A percentile compares a stretch with the other conserved stretches of the same genome.
These are phyloP conservation scores for Disparrhopalites patrizii DNA, from an alignment of 2,888 invertebrate species.

Conservation along the genomic window DNA sequence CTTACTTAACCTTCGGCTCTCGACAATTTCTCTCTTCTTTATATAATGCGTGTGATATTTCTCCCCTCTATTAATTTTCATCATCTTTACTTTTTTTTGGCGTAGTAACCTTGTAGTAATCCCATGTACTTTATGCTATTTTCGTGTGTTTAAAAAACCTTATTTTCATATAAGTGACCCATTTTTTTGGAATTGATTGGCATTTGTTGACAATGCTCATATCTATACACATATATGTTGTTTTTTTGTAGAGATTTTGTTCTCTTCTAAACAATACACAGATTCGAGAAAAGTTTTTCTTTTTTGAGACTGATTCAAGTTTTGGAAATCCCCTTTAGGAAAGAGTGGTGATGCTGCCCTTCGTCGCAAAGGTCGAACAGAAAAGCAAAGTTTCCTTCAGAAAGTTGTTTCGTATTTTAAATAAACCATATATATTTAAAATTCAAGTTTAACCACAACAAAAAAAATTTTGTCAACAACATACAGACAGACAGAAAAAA, in stretches of 20 bases:
- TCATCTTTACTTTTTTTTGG: not conserved
- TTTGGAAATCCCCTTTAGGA: constrained; percentile 9
- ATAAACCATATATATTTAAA: constrained; percentile 6
- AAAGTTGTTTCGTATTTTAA: constrained; percentile 18
- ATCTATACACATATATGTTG: not conserved
- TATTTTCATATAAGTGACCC: not conserved
- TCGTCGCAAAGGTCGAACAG: constrained; percentile 8
- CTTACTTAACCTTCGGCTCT: constrained; percentile 29
- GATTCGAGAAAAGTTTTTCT: too few species aligned
- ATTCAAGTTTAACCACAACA: too few species aligned
- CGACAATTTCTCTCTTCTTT: constrained; percentile 15
- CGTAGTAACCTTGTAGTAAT: not conserved
- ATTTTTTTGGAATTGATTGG: not conserved
- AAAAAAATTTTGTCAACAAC: too few species aligned
- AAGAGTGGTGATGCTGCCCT: constrained; percentile 12
- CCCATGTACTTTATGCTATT: not conserved
- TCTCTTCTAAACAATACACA: not conserved
- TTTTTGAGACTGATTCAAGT: not conserved
- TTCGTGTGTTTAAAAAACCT: not conserved
- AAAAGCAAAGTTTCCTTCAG: constrained; percentile 18
- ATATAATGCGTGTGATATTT: not conserved
- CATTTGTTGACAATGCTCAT: too few species aligned
- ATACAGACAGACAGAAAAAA: not conserved
- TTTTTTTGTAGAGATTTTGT: not conserved
- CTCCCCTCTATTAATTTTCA: not conserved